Evolutionary conservation across 1,140 invertebrate genomes (phyloP).

Genomic region (Delia radicum): DNA sequence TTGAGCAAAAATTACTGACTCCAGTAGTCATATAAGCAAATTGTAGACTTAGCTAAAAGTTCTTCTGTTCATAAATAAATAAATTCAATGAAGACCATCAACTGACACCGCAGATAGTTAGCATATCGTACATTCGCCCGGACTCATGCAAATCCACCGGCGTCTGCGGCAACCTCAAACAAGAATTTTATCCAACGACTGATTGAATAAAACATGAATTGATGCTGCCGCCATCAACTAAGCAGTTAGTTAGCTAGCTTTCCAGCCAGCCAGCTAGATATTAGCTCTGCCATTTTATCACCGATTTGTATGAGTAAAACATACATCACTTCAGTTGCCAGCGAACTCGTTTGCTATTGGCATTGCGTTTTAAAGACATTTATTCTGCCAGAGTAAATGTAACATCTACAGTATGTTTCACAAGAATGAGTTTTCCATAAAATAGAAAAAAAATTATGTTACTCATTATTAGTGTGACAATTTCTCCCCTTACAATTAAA

Average conservation of each 20-base stretch:
- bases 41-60: not conserved
- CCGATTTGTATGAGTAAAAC: slow-evolving; percentile 1
- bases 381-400: too few species aligned
- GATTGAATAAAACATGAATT: slow-evolving; percentile 19
- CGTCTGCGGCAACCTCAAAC: not conserved
- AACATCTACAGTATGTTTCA: too few species aligned
- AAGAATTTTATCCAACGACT: not conserved
- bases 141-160: not conserved
- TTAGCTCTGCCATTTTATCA: slow-evolving; percentile 16
- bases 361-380: too few species aligned
- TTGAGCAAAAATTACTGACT: not conserved
- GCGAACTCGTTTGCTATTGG: not conserved
- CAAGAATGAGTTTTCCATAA: too few species aligned
- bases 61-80: slow-evolving; percentile 7
- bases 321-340: not conserved
- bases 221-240: slow-evolving; percentile 9
- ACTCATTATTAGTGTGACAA: too few species aligned
- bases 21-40: slow-evolving; percentile 1
- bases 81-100: slow-evolving; percentile 22
- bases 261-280: too few species aligned
- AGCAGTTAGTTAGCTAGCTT: too few species aligned
- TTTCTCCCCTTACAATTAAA: too few species aligned
- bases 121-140: not conserved
- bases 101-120: slow-evolving; percentile 2
- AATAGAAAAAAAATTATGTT: too few species aligned